Evolutionary conservation across 1,140 invertebrate genomes (phyloP).

Genomic region (Myzus persicae): DNA sequence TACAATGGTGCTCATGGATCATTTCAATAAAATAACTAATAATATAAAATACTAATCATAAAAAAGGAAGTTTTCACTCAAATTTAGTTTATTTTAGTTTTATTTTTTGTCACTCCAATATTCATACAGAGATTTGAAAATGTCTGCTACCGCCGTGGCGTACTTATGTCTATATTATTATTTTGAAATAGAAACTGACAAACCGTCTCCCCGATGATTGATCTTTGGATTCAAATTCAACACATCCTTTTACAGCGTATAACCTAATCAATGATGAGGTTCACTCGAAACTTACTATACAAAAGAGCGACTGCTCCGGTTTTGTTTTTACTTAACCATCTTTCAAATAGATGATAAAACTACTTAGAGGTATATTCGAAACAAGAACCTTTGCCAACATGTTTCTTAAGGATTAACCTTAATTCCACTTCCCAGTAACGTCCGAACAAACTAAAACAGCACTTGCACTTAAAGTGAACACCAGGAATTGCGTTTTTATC

Average conservation of each 20-base stretch:
- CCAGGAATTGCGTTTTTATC: slow-evolving; percentile 44
- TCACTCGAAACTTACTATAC: neutral
- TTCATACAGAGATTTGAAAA: neutral
- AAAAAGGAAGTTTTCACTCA: neutral
- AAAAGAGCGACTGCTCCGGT: neutral
- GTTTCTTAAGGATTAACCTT: slow-evolving; percentile 54
- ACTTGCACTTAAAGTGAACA: slow-evolving; percentile 10
- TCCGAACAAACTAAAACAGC: slow-evolving; percentile 55
- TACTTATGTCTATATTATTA: neutral
- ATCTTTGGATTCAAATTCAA: neutral
- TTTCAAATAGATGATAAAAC: slow-evolving; percentile 35
- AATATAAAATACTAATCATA: neutral
- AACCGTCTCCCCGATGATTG: neutral
- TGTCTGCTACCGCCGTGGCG: neutral
- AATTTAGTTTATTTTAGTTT: neutral
- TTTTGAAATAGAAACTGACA: neutral
- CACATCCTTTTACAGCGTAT: neutral
- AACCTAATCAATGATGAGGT: neutral
- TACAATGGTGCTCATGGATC: no score
- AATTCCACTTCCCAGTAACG: slow-evolving; percentile 43
- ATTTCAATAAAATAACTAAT: no score
- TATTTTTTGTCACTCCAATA: neutral
- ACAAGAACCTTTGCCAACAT: slow-evolving; percentile 46
- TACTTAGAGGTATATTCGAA: slow-evolving; percentile 23
- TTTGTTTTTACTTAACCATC: neutral